These are phyloP conservation scores for Oryzaephilus surinamensis DNA, from an alignment of 1,140 invertebrate genomes.

Conservation along the genomic window DNA sequence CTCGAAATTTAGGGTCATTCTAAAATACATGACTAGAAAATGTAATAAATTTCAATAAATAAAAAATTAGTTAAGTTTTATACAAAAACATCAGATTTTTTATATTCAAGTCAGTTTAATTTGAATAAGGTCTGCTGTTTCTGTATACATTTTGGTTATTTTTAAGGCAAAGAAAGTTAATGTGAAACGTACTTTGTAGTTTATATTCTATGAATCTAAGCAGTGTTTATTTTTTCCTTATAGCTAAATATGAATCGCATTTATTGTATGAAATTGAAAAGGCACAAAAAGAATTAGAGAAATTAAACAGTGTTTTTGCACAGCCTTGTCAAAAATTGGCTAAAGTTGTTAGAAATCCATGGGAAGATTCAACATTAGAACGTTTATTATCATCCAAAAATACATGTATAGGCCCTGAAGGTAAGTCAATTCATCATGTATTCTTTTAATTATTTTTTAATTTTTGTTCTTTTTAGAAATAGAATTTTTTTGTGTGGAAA, in stretches of 20 bases:
- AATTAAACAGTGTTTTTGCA: slow-evolving; percentile 26
- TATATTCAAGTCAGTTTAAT: not conserved
- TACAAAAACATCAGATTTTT: not conserved
- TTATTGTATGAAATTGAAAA: slow-evolving; percentile 23
- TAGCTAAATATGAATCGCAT: slow-evolving; percentile 20
- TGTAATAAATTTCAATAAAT: not conserved
- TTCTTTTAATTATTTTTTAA: slow-evolving; percentile 10
- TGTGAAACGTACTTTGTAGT: not conserved
- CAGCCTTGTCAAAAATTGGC: slow-evolving; percentile 27
- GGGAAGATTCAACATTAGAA: slow-evolving; percentile 26
- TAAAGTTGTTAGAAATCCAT: slow-evolving; percentile 31
- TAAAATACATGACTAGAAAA: not conserved
- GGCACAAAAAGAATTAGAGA: slow-evolving; percentile 22
- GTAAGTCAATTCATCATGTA: slow-evolving; percentile 11
- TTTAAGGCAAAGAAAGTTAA: not conserved
- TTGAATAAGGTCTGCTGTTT: too few species aligned
- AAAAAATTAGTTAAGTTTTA: not conserved
- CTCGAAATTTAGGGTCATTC: not conserved
- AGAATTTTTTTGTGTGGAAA: slow-evolving; percentile 32
- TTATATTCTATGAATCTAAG: not conserved
- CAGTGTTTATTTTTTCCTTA: not conserved
- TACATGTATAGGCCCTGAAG: slow-evolving; percentile 24
- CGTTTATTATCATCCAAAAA: slow-evolving; percentile 23
- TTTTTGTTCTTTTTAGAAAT: slow-evolving; percentile 26
- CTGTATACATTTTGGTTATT: not conserved